Evolutionary conservation across 2,888 invertebrate genomes (phyloP).

Genomic region (Scaptodrosophila latifasciaeformis): DNA sequence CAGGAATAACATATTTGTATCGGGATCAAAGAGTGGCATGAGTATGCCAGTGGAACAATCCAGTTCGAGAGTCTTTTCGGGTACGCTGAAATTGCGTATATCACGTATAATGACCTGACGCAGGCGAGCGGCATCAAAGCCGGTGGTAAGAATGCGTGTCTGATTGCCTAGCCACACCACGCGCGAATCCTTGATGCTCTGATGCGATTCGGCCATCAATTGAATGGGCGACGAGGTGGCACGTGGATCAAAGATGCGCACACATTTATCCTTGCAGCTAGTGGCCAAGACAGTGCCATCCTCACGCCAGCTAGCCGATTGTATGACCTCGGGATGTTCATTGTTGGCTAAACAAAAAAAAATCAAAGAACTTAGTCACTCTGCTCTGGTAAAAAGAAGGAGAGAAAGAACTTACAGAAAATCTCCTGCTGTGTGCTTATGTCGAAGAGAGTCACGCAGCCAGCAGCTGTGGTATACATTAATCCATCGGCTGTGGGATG

Average conservation of each 20-base stretch:
- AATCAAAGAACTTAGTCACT: neutral
- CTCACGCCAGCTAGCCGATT: conserved; percentile 92
- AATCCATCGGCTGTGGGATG: conserved; percentile 93
- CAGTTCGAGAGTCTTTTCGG: conserved; percentile 86
- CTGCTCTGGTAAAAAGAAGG: neutral
- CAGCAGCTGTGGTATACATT: conserved; percentile 89
- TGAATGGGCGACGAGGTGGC: conserved; percentile 78
- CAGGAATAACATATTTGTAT: conserved; percentile 96
- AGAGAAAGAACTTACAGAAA: conserved; percentile 78
- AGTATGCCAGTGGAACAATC: conserved; percentile 93
- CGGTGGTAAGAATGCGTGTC: conserved; percentile 89
- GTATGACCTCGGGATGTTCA: conserved; percentile 90
- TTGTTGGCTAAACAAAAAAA: conserved; percentile 78
- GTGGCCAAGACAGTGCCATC: conserved; percentile 87
- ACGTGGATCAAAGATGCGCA: conserved; percentile 90
- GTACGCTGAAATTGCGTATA: conserved; percentile 84
- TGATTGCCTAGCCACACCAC: conserved; percentile 93
- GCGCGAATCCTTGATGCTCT: conserved; percentile 92
- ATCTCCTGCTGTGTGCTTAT: conserved; percentile 87
- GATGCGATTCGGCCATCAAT: conserved; percentile 85
- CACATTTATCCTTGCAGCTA: conserved; percentile 92
- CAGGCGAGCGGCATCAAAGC: conserved; percentile 89
- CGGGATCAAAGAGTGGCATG: conserved; percentile 94
- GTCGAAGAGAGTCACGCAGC: conserved; percentile 90
- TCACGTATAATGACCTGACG: conserved; percentile 94